Base-by-base conservation (phyloP, 2,888 invertebrate species). In the Eumacrocentrus americanus region DNA sequence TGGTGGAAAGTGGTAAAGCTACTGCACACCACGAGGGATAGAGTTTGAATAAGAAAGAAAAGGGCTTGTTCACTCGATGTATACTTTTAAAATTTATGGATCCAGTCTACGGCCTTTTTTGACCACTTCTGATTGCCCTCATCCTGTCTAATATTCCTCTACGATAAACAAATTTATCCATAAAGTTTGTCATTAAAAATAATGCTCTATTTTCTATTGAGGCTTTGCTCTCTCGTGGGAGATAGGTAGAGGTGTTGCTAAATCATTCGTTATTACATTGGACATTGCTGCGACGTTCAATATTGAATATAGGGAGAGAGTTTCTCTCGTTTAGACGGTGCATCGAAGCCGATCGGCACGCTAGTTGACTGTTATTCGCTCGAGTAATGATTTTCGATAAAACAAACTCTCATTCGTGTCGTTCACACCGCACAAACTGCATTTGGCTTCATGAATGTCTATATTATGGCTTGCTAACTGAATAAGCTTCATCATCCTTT, bases 351-450 rank as follows among this genome's bases (percentile, higher is more conserved):
- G 60, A 67, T 63, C 62, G 59, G 58, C 63, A 63, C 63, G 65
- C 63, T 50, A 60, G 50, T 29, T 55, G 52, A 54, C 48, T 52
- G 54, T 58, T 63, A 54, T 57, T 58, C 55, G 61, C 51, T 60
- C 61, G 64, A 61, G 46, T 63, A 66, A 62, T 58, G 60, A 64
- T 64, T 64, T 64, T 66, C 64, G 59, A 64, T 64, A 64, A 65
- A 56, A 42, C 42, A 16, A 42, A 60, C 47, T 59, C 58, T 47
- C 53, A 42, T 54, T 59, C 50, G 18, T 40, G n/a, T n/a, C n/a
- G n/a, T n/a, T n/a, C n/a, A n/a, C n/a, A n/a, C n/a, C n/a, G n/a
- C n/a, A n/a, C n/a, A n/a, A n/a, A n/a, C n/a, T n/a, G n/a, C n/a
- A n/a, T n/a, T n/a, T n/a, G n/a, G n/a, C n/a, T n/a, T n/a, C n/a